Evolutionary conservation across 2,113 vertebrate species (phyloP).

Genomic region (Nipponia nippon): DNA sequence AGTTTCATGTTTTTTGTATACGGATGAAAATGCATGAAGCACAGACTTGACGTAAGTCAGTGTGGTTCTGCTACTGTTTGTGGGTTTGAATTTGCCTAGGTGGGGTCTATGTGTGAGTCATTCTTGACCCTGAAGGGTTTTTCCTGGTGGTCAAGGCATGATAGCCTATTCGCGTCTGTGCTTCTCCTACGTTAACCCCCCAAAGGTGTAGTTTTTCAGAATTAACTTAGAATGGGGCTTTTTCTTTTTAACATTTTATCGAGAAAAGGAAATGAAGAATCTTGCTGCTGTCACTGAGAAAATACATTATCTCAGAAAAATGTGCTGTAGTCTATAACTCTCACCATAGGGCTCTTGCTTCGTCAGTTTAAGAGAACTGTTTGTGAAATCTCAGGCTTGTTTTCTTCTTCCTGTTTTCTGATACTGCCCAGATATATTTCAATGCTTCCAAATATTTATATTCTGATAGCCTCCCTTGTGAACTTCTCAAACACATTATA

Average conservation of each 20-base stretch:
- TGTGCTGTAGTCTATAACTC: background rate
- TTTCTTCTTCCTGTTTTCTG: conserved; percentile 14
- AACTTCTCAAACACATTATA: conserved; percentile 14
- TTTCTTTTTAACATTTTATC: background rate
- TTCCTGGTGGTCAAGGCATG: background rate
- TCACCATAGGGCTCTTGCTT: conserved; percentile 31
- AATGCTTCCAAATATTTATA: conserved; percentile 49
- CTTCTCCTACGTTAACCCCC: background rate
- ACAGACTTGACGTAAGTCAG: fast-evolving
- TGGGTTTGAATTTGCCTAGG: background rate
- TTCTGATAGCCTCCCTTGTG: conserved; percentile 3
- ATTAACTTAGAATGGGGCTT: background rate
- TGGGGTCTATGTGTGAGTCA: background rate
- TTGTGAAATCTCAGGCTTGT: conserved; percentile 9
- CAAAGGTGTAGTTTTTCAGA: background rate
- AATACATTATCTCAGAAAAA: conserved; percentile 17
- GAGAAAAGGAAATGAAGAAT: background rate
- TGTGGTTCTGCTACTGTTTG: background rate
- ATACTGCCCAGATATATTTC: conserved; percentile 16
- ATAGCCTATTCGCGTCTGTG: background rate
- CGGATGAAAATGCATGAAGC: background rate
- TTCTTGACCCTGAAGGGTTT: background rate
- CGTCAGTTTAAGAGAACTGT: background rate
- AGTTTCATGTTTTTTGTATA: background rate
- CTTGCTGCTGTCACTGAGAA: conserved; percentile 13